Evolutionary conservation across 2,888 invertebrate genomes (phyloP), one percentile per base, ranked within the genome.

Genomic region (Linnaemya vulpina): DNA sequence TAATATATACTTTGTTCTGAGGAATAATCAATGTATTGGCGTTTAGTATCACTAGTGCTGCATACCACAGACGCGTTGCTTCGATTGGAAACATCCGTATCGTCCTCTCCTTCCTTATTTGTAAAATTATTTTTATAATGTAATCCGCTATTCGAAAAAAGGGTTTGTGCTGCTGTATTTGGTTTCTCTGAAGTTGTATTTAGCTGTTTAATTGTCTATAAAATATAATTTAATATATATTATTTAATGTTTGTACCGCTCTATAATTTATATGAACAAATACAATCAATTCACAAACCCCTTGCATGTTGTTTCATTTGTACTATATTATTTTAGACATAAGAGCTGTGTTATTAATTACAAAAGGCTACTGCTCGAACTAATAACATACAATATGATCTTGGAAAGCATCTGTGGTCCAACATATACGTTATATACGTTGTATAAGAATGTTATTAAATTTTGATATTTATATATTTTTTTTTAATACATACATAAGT

Each of bases 1-100:
- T 38, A 17, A 75, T 43, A 49, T 96, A 95, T 94, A 97, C 98
- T 97, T 94, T 98, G 97, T 92, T 97, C 97, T 75, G 97, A 96
- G 15, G 98, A 98, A 85, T 98, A 94, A 88, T 97, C 96, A 93
- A 98, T 98, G 93, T 96, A 88, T 74, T 88, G 88, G 25, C 89
- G 87, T 74, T 84, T 70, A 58, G 84, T 71, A 51, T 80, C 84
- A 65, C 73, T 80, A 43, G 20, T 76, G 73, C 49, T 75, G 55
- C 71, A 20, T 74, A 68, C 35, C 38, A 55, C 43, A 25, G 60
- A n/a, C 74, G 60, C 51, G 73, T 67, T 86, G 77, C 25, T 74
- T 84, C 67, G 53, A 20, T 74, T 73, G 58, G 46, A 74, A 60
- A 68, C 58, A 73, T 63, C 60, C 35, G 25, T 62, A 40, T 55